phyloP scores from a whole-genome alignment of 2,888 invertebrate genomes.

The Schizotus pectinicornis region DNA sequence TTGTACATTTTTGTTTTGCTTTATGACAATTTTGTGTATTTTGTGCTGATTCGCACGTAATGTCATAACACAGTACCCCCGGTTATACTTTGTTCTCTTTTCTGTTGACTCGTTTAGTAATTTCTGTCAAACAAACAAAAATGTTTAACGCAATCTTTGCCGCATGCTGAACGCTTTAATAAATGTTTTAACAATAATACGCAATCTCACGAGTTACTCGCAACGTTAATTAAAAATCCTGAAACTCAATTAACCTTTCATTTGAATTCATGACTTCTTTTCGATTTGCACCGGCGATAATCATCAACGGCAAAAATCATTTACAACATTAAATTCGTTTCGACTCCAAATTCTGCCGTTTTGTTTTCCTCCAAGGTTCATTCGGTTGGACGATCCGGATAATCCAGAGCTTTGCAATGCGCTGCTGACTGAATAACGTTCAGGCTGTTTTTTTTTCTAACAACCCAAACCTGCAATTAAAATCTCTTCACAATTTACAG shows the following conservation, averaged over 20 bases:
- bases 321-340: too few species aligned
- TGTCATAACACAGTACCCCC: conserved; percentile 34
- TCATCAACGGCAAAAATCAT: background rate
- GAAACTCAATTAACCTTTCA: conserved; percentile 17
- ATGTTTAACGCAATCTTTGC: conserved; percentile 31
- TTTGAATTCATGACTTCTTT: conserved; percentile 7
- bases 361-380: too few species aligned
- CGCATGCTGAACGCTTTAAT: conserved; percentile 27
- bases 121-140: conserved; percentile 42
- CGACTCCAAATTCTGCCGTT: too few species aligned
- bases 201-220: background rate
- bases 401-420: too few species aligned
- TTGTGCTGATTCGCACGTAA: conserved; percentile 44
- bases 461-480: too few species aligned
- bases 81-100: conserved; percentile 33
- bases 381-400: too few species aligned
- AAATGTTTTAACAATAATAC: background rate
- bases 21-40: conserved; percentile 41
- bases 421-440: too few species aligned
- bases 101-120: conserved; percentile 40
- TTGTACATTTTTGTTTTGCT: conserved; percentile 40
- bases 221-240: conserved; percentile 5
- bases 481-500: too few species aligned
- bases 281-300: background rate
- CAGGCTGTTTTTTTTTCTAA: too few species aligned